These are phyloP conservation scores for Temnothorax rugatulus DNA, from an alignment of 2,888 invertebrate species.

Conservation along the genomic window DNA sequence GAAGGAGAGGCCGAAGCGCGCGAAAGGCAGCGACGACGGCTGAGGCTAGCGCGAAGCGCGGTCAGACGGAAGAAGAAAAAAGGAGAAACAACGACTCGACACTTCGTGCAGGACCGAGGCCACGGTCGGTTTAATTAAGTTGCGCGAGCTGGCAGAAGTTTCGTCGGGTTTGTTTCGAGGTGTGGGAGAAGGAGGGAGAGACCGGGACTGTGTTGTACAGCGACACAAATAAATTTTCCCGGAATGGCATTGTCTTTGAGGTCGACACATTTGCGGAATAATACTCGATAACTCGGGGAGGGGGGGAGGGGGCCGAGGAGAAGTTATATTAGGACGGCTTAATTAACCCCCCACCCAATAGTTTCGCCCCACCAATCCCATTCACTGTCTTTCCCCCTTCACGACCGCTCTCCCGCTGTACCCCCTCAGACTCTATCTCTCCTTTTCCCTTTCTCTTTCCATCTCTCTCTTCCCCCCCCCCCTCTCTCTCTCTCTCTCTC, in stretches of 20 bases:
- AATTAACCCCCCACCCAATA: slow-evolving; percentile 81
- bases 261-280: slow-evolving; percentile 83
- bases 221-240: slow-evolving; percentile 83
- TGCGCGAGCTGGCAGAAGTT: slow-evolving; percentile 80
- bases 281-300: slow-evolving; percentile 82
- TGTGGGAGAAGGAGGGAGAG: slow-evolving; percentile 61
- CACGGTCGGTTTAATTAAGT: slow-evolving; percentile 81
- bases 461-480: slow-evolving; percentile 35
- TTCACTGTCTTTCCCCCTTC: slow-evolving; percentile 67
- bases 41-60: slow-evolving; percentile 27
- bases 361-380: slow-evolving; percentile 73
- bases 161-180: slow-evolving; percentile 77
- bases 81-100: slow-evolving; percentile 71
- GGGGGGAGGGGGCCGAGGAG: slow-evolving; percentile 74
- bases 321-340: slow-evolving; percentile 83
- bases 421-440: slow-evolving; percentile 28
- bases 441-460: slow-evolving; percentile 30
- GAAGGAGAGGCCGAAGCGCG: slow-evolving; percentile 1
- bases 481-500: slow-evolving; percentile 38
- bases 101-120: slow-evolving; percentile 77
- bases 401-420: slow-evolving; percentile 45
- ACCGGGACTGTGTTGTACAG: slow-evolving; percentile 64
- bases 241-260: slow-evolving; percentile 83
- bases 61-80: slow-evolving; percentile 48
- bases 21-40: slow-evolving; percentile 2